Evolutionary conservation across 2,888 invertebrate genomes (phyloP).

Genomic region (Aleiodes testaceus): DNA sequence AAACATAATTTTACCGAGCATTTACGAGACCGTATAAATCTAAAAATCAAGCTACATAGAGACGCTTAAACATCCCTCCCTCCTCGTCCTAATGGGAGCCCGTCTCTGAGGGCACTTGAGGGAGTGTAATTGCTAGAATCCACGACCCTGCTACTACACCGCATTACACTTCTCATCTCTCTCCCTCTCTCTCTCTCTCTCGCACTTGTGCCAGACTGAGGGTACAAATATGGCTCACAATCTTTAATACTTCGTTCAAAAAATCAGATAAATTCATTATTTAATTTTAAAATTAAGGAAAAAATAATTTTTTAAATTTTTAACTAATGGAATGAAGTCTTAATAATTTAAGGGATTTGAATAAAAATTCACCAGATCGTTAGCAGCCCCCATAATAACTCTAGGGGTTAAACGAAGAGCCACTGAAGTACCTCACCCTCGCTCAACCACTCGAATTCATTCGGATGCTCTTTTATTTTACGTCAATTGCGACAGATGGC

Average conservation of each 20-base stretch:
- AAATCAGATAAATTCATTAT: conserved; percentile 31
- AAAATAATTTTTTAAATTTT: not conserved
- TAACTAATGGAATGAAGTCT: conserved; percentile 20
- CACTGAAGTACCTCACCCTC: conserved; percentile 65
- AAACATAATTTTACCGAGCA: conserved; percentile 10
- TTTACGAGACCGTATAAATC: conserved; percentile 52
- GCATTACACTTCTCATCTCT: conserved; percentile 59
- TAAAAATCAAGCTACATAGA: conserved; percentile 62
- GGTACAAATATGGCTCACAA: conserved; percentile 51
- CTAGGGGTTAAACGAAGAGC: conserved; percentile 70
- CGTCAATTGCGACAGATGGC: conserved; percentile 50
- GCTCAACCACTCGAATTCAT: conserved; percentile 55
- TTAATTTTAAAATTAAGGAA: not conserved
- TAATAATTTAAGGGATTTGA: conserved; percentile 37
- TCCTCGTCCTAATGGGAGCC: conserved; percentile 70
- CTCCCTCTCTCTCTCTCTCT: conserved; percentile 45
- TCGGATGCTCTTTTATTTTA: conserved; percentile 70
- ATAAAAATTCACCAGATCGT: conserved; percentile 31
- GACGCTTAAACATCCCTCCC: conserved; percentile 65
- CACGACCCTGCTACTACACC: conserved; percentile 69
- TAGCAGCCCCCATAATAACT: conserved; percentile 35
- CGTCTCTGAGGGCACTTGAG: conserved; percentile 70
- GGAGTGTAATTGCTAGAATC: conserved; percentile 73
- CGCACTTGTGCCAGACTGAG: conserved; percentile 38
- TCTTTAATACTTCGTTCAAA: conserved; percentile 63